Conservation (phyloP, 2,797 vertebrate species). For the Erpetoichthys calabaricus region DNA sequence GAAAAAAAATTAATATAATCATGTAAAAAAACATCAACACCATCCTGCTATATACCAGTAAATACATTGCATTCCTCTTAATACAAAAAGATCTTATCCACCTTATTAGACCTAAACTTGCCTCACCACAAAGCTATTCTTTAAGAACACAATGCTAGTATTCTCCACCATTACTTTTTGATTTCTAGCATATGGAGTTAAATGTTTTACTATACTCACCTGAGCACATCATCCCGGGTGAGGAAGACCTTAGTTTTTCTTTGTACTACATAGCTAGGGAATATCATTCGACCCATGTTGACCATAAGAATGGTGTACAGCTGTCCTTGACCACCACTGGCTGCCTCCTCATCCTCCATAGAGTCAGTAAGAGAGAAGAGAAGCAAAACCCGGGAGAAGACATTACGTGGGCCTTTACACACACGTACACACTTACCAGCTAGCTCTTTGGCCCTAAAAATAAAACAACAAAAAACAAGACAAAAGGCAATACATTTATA, state of each 20-base stretch:
- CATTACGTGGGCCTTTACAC: constrained; percentile 47
- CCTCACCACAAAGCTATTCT: too few relatives aligned
- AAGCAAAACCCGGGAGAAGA: constrained; percentile 76
- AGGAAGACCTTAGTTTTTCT: constrained; percentile 63
- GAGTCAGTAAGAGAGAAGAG: constrained; percentile 76
- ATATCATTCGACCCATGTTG: constrained; percentile 65
- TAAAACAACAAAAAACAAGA: constrained; percentile 12
- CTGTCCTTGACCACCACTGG: constrained; percentile 69
- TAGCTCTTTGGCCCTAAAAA: constrained; percentile 63
- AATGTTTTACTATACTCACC: too few relatives aligned
- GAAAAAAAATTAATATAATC: too few relatives aligned
- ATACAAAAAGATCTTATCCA: too few relatives aligned
- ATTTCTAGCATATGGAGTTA: too few relatives aligned
- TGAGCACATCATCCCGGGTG: constrained; percentile 79
- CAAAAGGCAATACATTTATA: too few relatives aligned
- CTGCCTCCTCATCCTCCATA: constrained; percentile 74
- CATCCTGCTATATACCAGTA: too few relatives aligned
- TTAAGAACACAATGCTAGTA: too few relatives aligned
- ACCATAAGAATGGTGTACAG: constrained; percentile 77
- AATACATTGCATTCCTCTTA: too few relatives aligned
- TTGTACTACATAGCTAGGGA: constrained; percentile 67
- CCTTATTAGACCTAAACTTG: too few relatives aligned
- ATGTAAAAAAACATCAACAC: too few relatives aligned
- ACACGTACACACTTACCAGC: constrained; percentile 65
- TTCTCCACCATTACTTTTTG: too few relatives aligned